Percentiles rank a stretch among this genome's conserved stretches.
phyloP scores from a whole-genome alignment of 2,113 vertebrate species.

The Daphoenositta chrysoptera region DNA sequence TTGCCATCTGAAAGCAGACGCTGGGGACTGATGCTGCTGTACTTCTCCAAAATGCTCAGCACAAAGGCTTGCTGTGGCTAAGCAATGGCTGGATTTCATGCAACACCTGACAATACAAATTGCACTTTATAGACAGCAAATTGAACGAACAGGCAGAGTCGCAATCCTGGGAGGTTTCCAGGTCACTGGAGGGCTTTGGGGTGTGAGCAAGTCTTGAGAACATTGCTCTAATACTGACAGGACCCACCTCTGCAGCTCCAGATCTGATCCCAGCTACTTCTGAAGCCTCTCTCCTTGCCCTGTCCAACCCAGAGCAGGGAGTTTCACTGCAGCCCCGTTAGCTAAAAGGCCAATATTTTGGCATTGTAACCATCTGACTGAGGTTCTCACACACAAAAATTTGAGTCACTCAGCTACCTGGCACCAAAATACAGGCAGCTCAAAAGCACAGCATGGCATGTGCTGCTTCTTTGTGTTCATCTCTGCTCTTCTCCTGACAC shows the following conservation, averaged over 20 bases:
- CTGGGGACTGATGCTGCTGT: background rate
- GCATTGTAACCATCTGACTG: background rate
- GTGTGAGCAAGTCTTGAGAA: background rate
- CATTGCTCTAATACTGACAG: background rate
- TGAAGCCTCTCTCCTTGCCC: background rate
- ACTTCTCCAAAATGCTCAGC: background rate
- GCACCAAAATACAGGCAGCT: background rate
- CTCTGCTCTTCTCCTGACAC: background rate
- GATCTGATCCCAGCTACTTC: background rate
- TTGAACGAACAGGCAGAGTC: background rate
- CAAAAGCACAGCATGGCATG: background rate
- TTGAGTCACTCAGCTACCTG: background rate
- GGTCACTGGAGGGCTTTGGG: background rate
- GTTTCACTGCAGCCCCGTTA: background rate
- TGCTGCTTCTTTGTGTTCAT: background rate
- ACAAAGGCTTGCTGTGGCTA: background rate
- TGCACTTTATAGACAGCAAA: background rate
- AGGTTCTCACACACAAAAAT: background rate
- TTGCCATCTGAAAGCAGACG: background rate
- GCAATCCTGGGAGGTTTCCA: background rate
- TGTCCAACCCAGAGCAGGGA: background rate
- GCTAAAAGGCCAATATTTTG: background rate
- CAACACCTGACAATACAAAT: background rate
- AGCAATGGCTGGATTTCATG: background rate
- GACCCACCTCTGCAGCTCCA: background rate